These are phyloP conservation scores for Boleophthalmus pectinirostris DNA, from an alignment of 2,113 vertebrate genomes.

Conservation along the genomic window DNA sequence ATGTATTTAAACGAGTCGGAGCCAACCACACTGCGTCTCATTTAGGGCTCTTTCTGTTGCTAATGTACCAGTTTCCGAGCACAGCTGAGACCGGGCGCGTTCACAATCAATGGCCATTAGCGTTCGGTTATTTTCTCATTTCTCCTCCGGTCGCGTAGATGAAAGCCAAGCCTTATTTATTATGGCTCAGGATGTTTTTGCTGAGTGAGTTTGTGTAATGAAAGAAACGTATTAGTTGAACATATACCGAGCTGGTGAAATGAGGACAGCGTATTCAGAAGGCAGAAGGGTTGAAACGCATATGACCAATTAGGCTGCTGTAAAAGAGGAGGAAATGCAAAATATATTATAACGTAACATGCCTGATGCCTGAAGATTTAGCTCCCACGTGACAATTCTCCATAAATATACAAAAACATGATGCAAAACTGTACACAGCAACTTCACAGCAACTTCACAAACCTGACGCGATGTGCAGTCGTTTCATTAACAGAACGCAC, in stretches of 20 bases:
- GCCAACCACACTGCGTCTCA: background rate
- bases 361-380: too few relatives aligned
- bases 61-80: background rate
- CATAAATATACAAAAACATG: too few relatives aligned
- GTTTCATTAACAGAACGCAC: too few relatives aligned
- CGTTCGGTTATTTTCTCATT: conserved; percentile 25
- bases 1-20: background rate
- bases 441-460: too few relatives aligned
- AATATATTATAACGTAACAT: too few relatives aligned
- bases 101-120: conserved; percentile 14
- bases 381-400: too few relatives aligned
- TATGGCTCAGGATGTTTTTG: conserved; percentile 13
- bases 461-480: too few relatives aligned
- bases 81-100: conserved; percentile 1
- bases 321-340: too few relatives aligned
- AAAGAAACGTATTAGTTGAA: background rate
- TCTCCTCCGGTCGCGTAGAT: conserved; percentile 7
- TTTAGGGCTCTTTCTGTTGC: background rate
- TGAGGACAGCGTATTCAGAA: background rate
- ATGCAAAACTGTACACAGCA: too few relatives aligned
- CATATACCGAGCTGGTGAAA: conserved; percentile 1
- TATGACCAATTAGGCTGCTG: too few relatives aligned
- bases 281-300: background rate
- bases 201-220: conserved; percentile 8
- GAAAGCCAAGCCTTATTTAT: conserved; percentile 17